Base-by-base conservation (phyloP, 2,888 invertebrate species). In the Diogma glabrata region DNA sequence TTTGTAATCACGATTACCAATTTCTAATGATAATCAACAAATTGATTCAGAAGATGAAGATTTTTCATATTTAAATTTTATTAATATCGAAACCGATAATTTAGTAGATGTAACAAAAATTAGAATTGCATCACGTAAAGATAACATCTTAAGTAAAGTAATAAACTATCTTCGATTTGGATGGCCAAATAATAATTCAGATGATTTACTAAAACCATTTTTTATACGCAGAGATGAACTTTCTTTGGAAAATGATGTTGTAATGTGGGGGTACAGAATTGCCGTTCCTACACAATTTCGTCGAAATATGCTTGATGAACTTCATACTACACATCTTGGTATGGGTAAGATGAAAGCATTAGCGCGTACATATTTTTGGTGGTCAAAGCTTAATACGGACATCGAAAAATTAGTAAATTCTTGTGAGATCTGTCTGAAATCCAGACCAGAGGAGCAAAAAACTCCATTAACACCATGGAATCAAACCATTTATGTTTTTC, bases 401-500 rank as follows among this genome's bases (percentile, higher is more conserved):
- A 53, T 55, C 9, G 57, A 57, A 53, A 56, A 56, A 9, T n/a
- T 49, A 5, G 50, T 59, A 9, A 38, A 49, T 40, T 12, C 22
- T 23, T 52, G 38, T 17, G 17, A 33, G 40, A 49, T 46, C 10
- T 52, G 40, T 45, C 16, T 2, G 9, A 9, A 24, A 24, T 10
- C 40, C 16, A 33, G 26, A 17, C 45, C 51, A 24, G 49, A 33
- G n/a, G 43, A 45, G 8, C 38, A 26, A 9, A 49, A 51, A n/a
- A 14, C 47, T 8, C 17, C 12, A 22, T 12, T 56, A 9, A 54
- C 33, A 20, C 48, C 55, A n/a, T 57, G 56, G 45, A 49, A 38
- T 45, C 56, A 56, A 38, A 53, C 63, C 14, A 52, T 49, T 6
- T 52, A 56, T 45, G 60, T 63, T 2, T 65, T 64, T 61, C 55